Conservation (phyloP, 2,113 vertebrate genomes). For the Polyodon spathula region DNA sequence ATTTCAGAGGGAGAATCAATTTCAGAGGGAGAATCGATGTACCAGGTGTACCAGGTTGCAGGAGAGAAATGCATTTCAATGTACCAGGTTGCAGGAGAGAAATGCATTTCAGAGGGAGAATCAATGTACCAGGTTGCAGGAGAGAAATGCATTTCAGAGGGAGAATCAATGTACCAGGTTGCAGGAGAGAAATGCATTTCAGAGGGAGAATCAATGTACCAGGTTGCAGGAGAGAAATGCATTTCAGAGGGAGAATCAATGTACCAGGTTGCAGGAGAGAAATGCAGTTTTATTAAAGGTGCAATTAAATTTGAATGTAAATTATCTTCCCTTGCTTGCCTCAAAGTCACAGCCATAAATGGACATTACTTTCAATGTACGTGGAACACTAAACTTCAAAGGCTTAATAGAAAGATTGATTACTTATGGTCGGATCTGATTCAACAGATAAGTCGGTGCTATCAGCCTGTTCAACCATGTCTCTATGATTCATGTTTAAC, state of each 20-base stretch:
- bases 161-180: background rate
- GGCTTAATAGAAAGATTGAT: background rate
- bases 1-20: background rate
- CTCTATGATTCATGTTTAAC: background rate
- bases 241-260: background rate
- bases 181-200: background rate
- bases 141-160: background rate
- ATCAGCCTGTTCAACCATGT: background rate
- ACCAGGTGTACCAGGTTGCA: background rate
- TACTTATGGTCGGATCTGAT: background rate
- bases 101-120: background rate
- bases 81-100: background rate
- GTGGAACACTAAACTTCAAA: background rate
- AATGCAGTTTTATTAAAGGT: conserved; percentile 1
- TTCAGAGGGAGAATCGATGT: no score
- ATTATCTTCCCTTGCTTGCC: conserved; percentile 1
- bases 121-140: background rate
- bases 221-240: background rate
- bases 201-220: conserved; percentile 4
- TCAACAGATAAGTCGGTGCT: background rate
- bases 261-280: background rate
- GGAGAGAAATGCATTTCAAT: background rate
- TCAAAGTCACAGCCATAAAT: conserved; percentile 1
- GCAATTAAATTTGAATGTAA: conserved; percentile 7
- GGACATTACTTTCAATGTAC: background rate